Base-by-base conservation (phyloP, 2,888 invertebrate genomes). In the Gibbula magus region DNA sequence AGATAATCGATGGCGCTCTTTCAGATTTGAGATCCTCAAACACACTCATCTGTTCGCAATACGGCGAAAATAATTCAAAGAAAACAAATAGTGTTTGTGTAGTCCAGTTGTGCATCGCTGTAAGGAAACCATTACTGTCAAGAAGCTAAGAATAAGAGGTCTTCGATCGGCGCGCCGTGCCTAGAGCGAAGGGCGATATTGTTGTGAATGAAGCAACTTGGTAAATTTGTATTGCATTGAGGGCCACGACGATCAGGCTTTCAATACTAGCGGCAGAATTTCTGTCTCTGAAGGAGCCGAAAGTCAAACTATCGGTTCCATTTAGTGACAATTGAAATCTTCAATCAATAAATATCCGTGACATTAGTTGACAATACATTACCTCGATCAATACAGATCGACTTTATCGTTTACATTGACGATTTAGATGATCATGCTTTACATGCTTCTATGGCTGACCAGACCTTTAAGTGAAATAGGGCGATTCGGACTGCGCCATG, bases 261-360 rank as follows among this genome's bases (percentile, higher is more conserved):
- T 18, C 61, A 25, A 29, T 29, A 61, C n/a, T 61, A 29, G 25
- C 61, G 16, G 61, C 29, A 29, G 61, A 61, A 29, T 4, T 61
- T 61, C 61, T 25, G 29, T 16, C 61, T 29, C 1, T 25, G 29
- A 29, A 61, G 61, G 16, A 61, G 61, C 61, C 61, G 29, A 61
- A 61, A 61, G 61, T 25, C 61, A 61, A 61, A 25, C 61, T 29
- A 25, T 5, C 22, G 10, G 29, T 29, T 61, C 25, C 29, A 61
- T 61, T 61, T 25, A 61, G 29, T 25, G 25, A 3, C 61, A 61
- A 61, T 61, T 61, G 22, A n/a, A 29, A 61, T 25, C 25, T 25
- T 22, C 25, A 25, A 61, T 61, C 61, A 61, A 61, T 61, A 61
- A 61, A 61, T 61, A 61, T 61, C 61, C 61, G 61, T 61, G 61